Base-by-base conservation (phyloP, 1,140 invertebrate genomes). In the Temnothorax longispinosus region DNA sequence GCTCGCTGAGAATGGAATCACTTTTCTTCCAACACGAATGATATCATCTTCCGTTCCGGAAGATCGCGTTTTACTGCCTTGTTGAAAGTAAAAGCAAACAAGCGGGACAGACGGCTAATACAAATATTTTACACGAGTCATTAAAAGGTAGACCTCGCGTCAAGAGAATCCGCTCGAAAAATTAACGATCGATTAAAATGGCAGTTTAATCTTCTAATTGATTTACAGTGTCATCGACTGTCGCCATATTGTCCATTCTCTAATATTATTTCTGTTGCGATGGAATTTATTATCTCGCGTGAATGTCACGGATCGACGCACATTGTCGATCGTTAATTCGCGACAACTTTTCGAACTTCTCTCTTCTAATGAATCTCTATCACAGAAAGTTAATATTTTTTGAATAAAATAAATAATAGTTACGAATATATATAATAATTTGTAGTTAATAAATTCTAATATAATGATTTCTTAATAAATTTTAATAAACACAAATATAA, bases 31-130 rank as follows among this genome's bases (percentile, higher is more conserved):
- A 54, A 35, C 21, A 76, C 2, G 41, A 88, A 69, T 50, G 76
- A 88, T 67, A 72, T 32, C 50, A 75, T 54, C 15, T 54, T 54
- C 41, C n/a, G 32, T 56, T 6, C 27, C n/a, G n/a, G 35, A 44
- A 71, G 65, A 13, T 60, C 21, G 3, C 18, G 44, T n/a, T 65
- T 88, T 52, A n/a, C 32, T 41, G 18, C 0, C 35, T 75, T 71
- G 50, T 88, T 35, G 41, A 58, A 89, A 85, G 87, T 85, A 81
- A 88, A 88, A 89, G 87, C 35, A 27, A 78, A 72, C 21, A 35
- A 65, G 32, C 35, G 38, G 1, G 15, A 10, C 7, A 32, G 18
- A 54, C 35, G 47, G 18, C 11, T 21, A 52, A 56, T 65, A 58
- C 72, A 82, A 62, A 76, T 50, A 82, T 76, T 81, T 72, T 54